Conservation (phyloP, 2,113 vertebrate genomes). For the Morone saxatilis region DNA sequence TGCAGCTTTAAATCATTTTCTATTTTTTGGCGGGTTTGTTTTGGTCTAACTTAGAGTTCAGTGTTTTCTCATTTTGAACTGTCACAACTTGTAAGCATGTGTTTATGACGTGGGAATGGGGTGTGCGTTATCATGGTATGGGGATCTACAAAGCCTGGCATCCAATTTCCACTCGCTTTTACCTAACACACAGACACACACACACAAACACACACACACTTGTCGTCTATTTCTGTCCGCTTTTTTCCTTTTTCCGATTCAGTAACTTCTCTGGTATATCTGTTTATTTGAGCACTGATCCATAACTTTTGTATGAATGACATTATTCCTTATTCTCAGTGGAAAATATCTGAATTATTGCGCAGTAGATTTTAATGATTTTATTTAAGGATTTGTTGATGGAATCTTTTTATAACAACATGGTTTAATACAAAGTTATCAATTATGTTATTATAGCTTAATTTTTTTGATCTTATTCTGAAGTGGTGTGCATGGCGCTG, state of each 20-base stretch:
- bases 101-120: conserved; percentile 37
- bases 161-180: conserved; percentile 55
- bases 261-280: conserved; percentile 32
- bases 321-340: conserved; percentile 5
- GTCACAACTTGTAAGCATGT: conserved; percentile 44
- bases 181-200: conserved; percentile 5
- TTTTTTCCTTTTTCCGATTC: conserved; percentile 24
- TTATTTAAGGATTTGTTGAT: background rate
- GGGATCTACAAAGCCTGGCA: conserved; percentile 59
- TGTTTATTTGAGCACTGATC: conserved; percentile 34
- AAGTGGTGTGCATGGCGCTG: background rate
- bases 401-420: background rate
- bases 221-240: background rate
- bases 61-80: conserved; percentile 61
- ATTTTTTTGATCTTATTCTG: too few species aligned
- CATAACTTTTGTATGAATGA: conserved; percentile 31
- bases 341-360: conserved; percentile 16
- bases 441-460: background rate
- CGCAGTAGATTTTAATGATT: background rate
- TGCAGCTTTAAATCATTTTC: conserved; percentile 45
- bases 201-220: background rate
- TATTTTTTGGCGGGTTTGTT: conserved; percentile 15
- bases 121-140: conserved; percentile 43
- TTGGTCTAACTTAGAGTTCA: conserved; percentile 40
- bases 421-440: background rate